A percentile compares a stretch with the other conserved stretches of the same genome.
phyloP scores from a whole-genome alignment of 2,113 vertebrate species.

The Rhinopomastus cyanomelas region DNA sequence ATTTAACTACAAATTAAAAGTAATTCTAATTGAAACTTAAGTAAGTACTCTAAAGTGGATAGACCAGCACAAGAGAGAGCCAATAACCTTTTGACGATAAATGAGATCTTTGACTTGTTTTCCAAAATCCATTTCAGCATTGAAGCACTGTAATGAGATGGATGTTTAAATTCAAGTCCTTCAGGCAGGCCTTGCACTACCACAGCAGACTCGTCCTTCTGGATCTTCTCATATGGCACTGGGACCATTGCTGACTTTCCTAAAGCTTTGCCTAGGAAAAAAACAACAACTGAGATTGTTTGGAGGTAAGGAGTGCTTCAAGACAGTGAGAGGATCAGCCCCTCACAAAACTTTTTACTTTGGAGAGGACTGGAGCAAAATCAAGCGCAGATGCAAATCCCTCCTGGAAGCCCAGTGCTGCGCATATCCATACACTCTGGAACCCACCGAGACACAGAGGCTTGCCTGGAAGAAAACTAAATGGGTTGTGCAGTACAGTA shows the following conservation, averaged over 20 bases:
- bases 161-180: slow-evolving; percentile 74
- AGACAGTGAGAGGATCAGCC: neutral
- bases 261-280: slow-evolving; percentile 76
- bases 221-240: slow-evolving; percentile 80
- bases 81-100: slow-evolving; percentile 80
- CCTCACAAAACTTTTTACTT: neutral
- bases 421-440: neutral
- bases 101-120: slow-evolving; percentile 78
- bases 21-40: neutral
- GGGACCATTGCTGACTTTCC: slow-evolving; percentile 76
- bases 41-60: neutral
- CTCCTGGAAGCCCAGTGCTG: neutral
- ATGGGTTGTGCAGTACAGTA: neutral
- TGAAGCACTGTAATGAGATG: slow-evolving; percentile 70
- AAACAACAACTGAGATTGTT: neutral
- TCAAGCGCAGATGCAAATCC: neutral
- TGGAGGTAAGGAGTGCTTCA: neutral
- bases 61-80: neutral
- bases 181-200: slow-evolving; percentile 76
- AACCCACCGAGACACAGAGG: neutral
- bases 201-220: slow-evolving; percentile 73
- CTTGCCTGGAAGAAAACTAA: neutral
- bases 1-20: neutral
- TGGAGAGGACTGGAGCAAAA: neutral
- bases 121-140: slow-evolving; percentile 81